Conservation (phyloP, 2,888 invertebrate genomes). For the Hoplodrina blanda region DNA sequence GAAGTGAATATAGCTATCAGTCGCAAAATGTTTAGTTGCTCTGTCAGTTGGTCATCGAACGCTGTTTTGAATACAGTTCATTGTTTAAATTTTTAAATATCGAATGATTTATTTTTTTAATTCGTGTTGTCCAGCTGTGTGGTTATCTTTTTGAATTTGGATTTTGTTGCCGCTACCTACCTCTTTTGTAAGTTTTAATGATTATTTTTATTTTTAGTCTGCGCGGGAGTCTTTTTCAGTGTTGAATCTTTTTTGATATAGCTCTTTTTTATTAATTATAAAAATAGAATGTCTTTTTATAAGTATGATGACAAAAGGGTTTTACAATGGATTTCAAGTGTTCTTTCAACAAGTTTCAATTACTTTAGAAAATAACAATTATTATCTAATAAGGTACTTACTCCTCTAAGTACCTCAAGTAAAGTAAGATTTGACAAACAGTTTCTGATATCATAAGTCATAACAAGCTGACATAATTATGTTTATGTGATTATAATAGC, state of each 20-base stretch:
- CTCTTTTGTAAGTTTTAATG: slow-evolving; percentile 61
- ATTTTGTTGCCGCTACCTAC: slow-evolving; percentile 54
- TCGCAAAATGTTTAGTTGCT: slow-evolving; percentile 75
- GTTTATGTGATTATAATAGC: not conserved
- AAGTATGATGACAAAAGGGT: not conserved
- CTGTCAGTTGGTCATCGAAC: slow-evolving; percentile 62
- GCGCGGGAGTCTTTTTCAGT: slow-evolving; percentile 49
- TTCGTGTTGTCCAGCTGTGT: slow-evolving; percentile 55
- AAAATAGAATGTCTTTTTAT: not conserved
- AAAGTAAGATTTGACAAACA: not conserved
- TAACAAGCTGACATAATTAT: slow-evolving; percentile 4
- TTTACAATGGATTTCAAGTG: slow-evolving; percentile 5
- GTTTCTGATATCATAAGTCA: slow-evolving; percentile 6
- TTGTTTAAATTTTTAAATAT: slow-evolving; percentile 56
- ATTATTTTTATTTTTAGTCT: slow-evolving; percentile 59
- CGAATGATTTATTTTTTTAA: slow-evolving; percentile 48
- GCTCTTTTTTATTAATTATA: not conserved
- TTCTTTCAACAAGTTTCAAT: slow-evolving; percentile 5
- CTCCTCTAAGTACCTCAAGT: not conserved
- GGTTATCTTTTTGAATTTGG: slow-evolving; percentile 58
- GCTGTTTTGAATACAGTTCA: slow-evolving; percentile 57
- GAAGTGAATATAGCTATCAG: slow-evolving; percentile 65
- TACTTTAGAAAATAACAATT: slow-evolving; percentile 12
- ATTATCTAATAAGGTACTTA: too few relatives aligned
- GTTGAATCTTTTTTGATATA: slow-evolving; percentile 12